Evolutionary conservation across 2,888 invertebrate genomes (phyloP), one percentile per base, ranked within the genome.

Genomic region (Kryphioiulus occultus): DNA sequence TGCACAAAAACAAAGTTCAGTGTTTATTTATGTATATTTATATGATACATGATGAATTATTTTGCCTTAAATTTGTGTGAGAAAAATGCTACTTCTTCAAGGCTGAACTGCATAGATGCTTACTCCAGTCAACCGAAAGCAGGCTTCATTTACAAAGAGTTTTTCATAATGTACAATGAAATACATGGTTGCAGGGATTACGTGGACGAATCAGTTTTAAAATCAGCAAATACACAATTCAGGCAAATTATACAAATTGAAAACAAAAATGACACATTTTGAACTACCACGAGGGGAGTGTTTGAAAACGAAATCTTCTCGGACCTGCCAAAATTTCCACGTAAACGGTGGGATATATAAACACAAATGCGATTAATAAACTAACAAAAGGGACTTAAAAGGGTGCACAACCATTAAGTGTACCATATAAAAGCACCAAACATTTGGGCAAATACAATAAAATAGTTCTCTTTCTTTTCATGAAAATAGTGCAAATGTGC

Each of bases 31-130:
- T 68, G 26, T 68, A 68, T 68, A 47, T 17, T 47, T 5, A 17
- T 47, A 68, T 68, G 68, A 68, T 68, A 68, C 68, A 68, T 68
- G 26, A 26, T 68, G 68, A 68, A 68, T 68, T 68, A 68, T 68
- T 26, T 68, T 68, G 68, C 68, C 68, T 68, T 68, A 68, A 68
- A 68, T 68, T 68, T 68, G 68, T 26, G 5, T 68, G 68, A 68
- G 68, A 68, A 68, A 68, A 68, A 68, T 68, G 68, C 68, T 26
- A 68, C 26, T 68, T 68, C 68, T 68, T 68, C 68, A 68, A 68
- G 68, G 68, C 68, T 68, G 68, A 68, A 68, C 68, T 68, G 68
- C 68, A 68, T 68, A 68, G 68, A 68, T 68, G n/a, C 68, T 10
- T 68, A 68, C 68, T 68, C 26, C 68, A 68, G 68, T 68, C 68